Evolutionary conservation across 2,113 vertebrate species (phyloP).

Genomic region (Oceanodroma tethys): DNA sequence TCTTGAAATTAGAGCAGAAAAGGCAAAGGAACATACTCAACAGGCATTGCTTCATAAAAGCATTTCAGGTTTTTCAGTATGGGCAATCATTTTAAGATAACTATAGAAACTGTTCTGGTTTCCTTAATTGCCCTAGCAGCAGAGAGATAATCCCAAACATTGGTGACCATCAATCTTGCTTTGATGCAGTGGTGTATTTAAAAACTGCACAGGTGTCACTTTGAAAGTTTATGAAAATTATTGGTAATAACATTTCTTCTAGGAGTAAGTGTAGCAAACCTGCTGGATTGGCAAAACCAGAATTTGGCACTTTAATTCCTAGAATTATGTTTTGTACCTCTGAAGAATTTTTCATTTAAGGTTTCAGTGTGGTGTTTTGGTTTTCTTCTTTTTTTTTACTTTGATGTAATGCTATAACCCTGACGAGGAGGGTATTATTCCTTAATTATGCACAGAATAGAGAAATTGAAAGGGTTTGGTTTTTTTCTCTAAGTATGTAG

Average conservation of each 20-base stretch:
- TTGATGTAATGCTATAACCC: neutral
- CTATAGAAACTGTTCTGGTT: neutral
- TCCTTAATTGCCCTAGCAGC: neutral
- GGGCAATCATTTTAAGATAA: neutral
- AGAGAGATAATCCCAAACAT: neutral
- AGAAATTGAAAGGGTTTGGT: neutral
- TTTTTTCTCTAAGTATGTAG: neutral
- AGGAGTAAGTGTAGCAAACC: neutral
- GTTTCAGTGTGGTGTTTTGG: neutral
- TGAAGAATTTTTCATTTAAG: neutral
- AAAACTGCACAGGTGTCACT: neutral
- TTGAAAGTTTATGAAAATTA: neutral
- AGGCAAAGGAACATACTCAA: neutral
- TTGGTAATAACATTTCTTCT: neutral
- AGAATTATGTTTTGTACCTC: neutral
- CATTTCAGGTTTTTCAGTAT: neutral
- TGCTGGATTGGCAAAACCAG: neutral
- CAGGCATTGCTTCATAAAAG: neutral
- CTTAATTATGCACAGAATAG: neutral
- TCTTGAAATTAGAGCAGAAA: neutral
- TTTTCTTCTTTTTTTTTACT: neutral
- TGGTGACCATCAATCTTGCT: neutral
- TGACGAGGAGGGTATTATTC: neutral
- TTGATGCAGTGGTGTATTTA: fast-evolving
- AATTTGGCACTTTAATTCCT: neutral